Evolutionary conservation across 2,113 vertebrate genomes (phyloP).

Genomic region (Lathamus discolor): DNA sequence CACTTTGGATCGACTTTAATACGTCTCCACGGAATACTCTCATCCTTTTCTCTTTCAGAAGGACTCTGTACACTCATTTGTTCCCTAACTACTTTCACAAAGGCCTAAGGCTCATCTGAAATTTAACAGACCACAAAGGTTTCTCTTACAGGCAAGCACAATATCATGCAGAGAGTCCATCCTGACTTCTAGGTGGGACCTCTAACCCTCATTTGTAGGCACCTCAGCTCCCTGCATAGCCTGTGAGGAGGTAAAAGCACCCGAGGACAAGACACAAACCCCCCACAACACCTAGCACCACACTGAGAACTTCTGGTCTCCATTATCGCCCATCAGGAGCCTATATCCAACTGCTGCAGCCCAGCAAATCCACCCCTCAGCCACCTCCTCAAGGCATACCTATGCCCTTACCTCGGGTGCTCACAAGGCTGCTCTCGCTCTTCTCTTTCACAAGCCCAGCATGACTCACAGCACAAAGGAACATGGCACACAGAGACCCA

Average conservation of each 20-base stretch:
- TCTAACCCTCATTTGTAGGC: background rate
- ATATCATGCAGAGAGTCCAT: background rate
- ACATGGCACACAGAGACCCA: background rate
- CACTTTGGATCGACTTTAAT: constrained; percentile 46
- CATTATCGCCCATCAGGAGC: background rate
- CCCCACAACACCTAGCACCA: too few species aligned
- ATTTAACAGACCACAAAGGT: background rate
- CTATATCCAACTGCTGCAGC: background rate
- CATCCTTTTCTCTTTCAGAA: constrained; percentile 33
- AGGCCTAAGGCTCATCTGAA: background rate
- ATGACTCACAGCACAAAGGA: background rate
- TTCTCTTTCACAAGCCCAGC: background rate
- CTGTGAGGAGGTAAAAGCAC: background rate
- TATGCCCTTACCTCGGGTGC: background rate
- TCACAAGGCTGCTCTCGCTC: background rate
- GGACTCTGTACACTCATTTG: background rate
- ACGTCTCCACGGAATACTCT: background rate
- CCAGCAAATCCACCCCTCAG: background rate
- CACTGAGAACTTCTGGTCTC: background rate
- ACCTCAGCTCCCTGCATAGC: background rate
- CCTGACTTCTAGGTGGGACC: background rate
- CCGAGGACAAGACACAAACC: background rate
- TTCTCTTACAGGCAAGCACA: background rate
- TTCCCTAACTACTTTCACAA: constrained; percentile 24
- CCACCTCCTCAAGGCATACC: background rate